Conservation (phyloP, 2,113 vertebrate genomes). For the Actenoides lindsayi region DNA sequence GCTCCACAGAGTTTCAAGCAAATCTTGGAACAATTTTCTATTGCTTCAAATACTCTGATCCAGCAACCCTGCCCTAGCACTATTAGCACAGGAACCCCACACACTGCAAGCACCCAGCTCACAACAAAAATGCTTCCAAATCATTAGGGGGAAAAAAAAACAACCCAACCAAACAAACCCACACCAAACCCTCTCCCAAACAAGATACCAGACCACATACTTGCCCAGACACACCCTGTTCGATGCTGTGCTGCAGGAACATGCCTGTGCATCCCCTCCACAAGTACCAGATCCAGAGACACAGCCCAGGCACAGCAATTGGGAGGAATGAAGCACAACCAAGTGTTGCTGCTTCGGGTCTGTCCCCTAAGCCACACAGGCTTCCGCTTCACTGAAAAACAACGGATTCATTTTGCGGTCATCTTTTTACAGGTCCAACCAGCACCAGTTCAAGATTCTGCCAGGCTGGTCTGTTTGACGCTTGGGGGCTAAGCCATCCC, state of each 20-base stretch:
- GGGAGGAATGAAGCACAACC: background rate
- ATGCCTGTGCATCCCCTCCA: background rate
- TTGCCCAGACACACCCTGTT: background rate
- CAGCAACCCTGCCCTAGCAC: background rate
- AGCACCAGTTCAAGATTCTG: background rate
- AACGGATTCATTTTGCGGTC: background rate
- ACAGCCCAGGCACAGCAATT: background rate
- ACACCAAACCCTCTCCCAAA: accelerated
- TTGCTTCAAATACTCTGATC: background rate
- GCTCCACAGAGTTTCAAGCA: background rate
- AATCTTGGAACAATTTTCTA: background rate
- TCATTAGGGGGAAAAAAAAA: background rate
- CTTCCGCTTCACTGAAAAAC: background rate
- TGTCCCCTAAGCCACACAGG: background rate
- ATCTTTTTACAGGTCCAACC: background rate
- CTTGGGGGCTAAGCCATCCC: background rate
- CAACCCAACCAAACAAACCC: no score
- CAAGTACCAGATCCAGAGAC: accelerated
- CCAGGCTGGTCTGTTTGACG: background rate
- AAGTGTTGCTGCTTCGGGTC: background rate
- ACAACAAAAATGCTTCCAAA: background rate
- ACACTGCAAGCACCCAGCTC: background rate
- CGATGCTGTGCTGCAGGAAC: background rate
- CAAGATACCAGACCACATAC: background rate
- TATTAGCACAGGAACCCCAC: background rate